Base-by-base conservation (phyloP, 2,797 vertebrate genomes). In the Dipus sagitta region DNA sequence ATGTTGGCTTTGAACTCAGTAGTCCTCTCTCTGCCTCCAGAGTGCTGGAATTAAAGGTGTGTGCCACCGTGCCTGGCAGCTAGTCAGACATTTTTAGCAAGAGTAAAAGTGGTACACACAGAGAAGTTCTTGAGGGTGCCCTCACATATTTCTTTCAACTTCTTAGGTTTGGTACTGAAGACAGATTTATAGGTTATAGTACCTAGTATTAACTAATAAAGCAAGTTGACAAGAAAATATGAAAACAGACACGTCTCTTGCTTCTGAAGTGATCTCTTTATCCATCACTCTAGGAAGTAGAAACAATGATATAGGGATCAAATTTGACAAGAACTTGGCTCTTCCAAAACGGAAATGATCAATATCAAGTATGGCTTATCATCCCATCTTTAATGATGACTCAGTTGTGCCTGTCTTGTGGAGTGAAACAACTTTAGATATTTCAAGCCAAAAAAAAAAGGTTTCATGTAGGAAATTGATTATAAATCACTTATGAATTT, bases 351-450 rank as follows among this genome's bases (percentile, higher is more conserved):
- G 32, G 86, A 93, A 72, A 71, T 83, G 86, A 79, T 76, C 67
- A 71, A 2, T 92, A 52, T 85, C 71, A 93, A 93, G 65, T 76
- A 52, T 71, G 52, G 18, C 88, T 95, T 86, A 23, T 85, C 76
- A 85, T 68, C 54, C n/a, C 90, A 3, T 72, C 68, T 92, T 94
- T 85, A 77, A 58, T 88, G 83, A 76, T 86, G 91, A 87, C 23
- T 88, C 72, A 62, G 28, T 93, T 75, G 30, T 85, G 12, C 90
- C 86, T 81, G 0, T 82, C 47, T n/a, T 54, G 3, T 70, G 93
- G 92, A 42, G 32, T 92, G 87, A 94, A 93, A 58, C 42, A 83
- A 70, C 72, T 86, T 34, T 26, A 84, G 76, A 28, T 96, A 32
- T 54, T 93, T 88, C 42, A 52, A 86, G 38, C 32, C 72, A 77